phyloP scores from a whole-genome alignment of 2,797 vertebrate species.

The Poeciliopsis turneri region DNA sequence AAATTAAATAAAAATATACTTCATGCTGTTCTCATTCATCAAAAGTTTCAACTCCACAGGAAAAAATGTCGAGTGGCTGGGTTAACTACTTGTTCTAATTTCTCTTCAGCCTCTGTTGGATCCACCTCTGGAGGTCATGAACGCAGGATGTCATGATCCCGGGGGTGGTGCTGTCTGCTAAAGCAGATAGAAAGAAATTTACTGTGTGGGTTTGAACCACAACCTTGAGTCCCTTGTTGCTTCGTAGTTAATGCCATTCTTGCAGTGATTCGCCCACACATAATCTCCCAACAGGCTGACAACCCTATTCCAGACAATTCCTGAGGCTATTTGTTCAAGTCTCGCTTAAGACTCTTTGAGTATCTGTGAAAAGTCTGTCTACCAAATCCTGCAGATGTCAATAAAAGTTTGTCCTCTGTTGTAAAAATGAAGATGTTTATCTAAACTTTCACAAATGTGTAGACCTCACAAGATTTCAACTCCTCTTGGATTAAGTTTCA shows the following conservation, averaged over 20 bases:
- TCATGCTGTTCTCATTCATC: conserved; percentile 49
- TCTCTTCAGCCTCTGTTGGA: conserved; percentile 18
- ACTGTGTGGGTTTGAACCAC: conserved; percentile 21
- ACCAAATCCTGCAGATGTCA: conserved; percentile 12
- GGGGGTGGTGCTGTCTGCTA: conserved; percentile 26
- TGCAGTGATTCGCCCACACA: conserved; percentile 15
- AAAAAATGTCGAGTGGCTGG: conserved; percentile 47
- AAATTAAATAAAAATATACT: neutral
- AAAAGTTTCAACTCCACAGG: conserved; percentile 39
- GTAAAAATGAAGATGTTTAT: neutral
- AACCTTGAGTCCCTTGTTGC: conserved; percentile 27
- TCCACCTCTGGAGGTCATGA: conserved; percentile 34
- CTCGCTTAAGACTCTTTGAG: neutral
- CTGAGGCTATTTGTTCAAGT: neutral
- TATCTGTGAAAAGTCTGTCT: neutral
- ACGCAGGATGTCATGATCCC: conserved; percentile 33
- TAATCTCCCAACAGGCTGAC: conserved; percentile 15
- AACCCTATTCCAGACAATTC: conserved; percentile 2
- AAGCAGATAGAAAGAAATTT: conserved; percentile 29
- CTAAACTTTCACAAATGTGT: neutral
- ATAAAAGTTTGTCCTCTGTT: neutral
- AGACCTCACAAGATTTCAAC: conserved; percentile 3
- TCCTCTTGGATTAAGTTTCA: conserved; percentile 10
- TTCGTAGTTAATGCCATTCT: conserved; percentile 21
- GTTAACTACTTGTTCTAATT: conserved; percentile 5